Evolutionary conservation across 1,140 invertebrate species (phyloP), one percentile per base, ranked within the genome.

Genomic region (Arion vulgaris): DNA sequence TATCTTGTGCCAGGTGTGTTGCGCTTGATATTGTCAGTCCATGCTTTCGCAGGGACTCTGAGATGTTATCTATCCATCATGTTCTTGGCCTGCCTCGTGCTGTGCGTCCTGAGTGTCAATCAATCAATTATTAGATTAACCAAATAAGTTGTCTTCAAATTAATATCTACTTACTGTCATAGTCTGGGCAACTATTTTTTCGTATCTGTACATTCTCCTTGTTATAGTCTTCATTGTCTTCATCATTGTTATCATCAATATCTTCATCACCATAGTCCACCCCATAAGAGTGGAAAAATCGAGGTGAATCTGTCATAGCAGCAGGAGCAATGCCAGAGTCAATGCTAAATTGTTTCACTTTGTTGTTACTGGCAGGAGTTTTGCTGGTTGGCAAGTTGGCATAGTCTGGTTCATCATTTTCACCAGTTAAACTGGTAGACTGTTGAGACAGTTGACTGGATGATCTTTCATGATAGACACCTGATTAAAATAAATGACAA

Each of bases 371-470:
- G 11, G 32, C 23, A 68, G 80, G 81, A 49, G 41, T 45, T 34
- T 73, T 81, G 49, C 72, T 73, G n/a, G 73, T 68, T 7, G 89
- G 89, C 57, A 91, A 80, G 85, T 92, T 92, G 84, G 90, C 91
- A 83, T 92, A 92, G 83, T 92, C 91, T 62, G 90, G 89, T 76
- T 92, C 90, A 0, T 87, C 88, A 45, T 90, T 87, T 1, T 80
- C n/a, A 39, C 83, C 73, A 38, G 57, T 78, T n/a, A 57, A 13
- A n/a, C 34, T 71, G n/a, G 68, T 32, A 9, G 78, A 72, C 38
- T 72, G 53, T 69, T 87, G 87, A n/a, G 87, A 87, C 68, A 89
- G 34, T 39, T 86, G 85, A 85, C 84, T 88, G 75, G 77, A 83
- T 32, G 86, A 83, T 69, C 84, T 84, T 41, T 87, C 85, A 62